Conservation (phyloP, 1,140 invertebrate species). For the Heliconius nattereri region DNA sequence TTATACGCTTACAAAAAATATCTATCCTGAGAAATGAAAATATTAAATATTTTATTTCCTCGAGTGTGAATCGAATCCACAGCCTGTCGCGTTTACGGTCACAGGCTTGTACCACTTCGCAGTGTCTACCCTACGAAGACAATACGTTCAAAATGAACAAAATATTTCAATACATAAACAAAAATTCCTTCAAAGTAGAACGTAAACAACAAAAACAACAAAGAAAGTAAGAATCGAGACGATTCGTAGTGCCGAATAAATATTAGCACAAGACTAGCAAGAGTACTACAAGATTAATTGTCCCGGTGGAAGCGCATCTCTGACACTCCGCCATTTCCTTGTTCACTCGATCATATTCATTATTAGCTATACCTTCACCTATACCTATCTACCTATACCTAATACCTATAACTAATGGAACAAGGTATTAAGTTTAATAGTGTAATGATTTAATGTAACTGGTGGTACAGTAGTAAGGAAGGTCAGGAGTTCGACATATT, state of each 20-base stretch:
- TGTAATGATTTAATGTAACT: not conserved
- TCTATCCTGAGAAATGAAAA: too few species aligned
- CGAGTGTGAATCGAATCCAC: too few species aligned
- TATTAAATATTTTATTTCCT: too few species aligned
- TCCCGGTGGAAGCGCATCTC: not conserved
- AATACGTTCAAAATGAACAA: too few species aligned
- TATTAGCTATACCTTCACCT: not conserved
- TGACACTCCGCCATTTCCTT: conserved; percentile 2
- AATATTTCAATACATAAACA: too few species aligned
- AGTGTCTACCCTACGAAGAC: too few species aligned
- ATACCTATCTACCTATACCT: not conserved
- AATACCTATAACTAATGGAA: not conserved
- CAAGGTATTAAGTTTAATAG: not conserved
- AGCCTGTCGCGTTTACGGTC: too few species aligned
- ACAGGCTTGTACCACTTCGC: too few species aligned
- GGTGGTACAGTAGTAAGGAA: not conserved
- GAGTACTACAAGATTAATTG: conserved; percentile 5
- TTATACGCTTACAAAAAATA: too few species aligned
- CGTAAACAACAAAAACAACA: conserved; percentile 9
- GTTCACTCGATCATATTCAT: conserved; percentile 10
- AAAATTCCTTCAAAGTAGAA: not conserved
- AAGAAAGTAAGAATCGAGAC: not conserved
- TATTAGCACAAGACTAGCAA: conserved; percentile 8
- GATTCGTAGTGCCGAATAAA: conserved; percentile 1
- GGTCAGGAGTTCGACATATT: not conserved